Evolutionary conservation across 2,797 vertebrate species (phyloP).

Genomic region (Brachyalestes nurse): DNA sequence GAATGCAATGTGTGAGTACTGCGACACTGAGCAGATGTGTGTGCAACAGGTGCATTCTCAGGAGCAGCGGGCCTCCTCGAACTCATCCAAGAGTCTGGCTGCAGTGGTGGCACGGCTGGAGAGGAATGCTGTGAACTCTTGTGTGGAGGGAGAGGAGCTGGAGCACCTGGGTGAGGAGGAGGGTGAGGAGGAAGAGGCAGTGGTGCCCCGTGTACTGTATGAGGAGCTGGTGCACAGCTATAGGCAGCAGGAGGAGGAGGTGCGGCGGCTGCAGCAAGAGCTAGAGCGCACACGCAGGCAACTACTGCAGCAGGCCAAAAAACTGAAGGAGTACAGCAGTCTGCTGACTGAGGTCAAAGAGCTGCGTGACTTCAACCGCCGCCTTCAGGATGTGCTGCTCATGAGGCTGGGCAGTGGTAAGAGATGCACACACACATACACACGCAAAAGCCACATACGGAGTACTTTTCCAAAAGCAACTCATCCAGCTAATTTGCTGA

Average conservation of each 20-base stretch:
- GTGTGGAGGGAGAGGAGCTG: conserved; percentile 83
- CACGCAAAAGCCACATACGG: background rate
- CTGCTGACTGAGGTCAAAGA: conserved; percentile 98
- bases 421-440: conserved; percentile 54
- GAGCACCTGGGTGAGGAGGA: conserved; percentile 77
- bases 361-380: conserved; percentile 97
- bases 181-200: conserved; percentile 78
- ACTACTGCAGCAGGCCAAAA: conserved; percentile 98
- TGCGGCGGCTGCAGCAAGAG: conserved; percentile 96
- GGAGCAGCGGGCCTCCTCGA: conserved; percentile 76
- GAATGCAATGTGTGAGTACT: background rate
- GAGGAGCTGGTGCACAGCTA: conserved; percentile 97
- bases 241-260: conserved; percentile 97
- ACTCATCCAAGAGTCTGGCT: conserved; percentile 92
- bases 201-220: conserved; percentile 93
- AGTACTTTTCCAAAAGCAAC: background rate
- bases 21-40: background rate
- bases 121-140: conserved; percentile 87
- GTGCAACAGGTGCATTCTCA: conserved; percentile 73
- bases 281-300: conserved; percentile 95
- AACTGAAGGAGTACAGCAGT: conserved; percentile 96
- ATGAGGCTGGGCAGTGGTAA: conserved; percentile 97
- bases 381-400: conserved; percentile 96
- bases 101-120: conserved; percentile 97
- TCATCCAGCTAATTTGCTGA: background rate